Conservation (phyloP, 2,113 vertebrate species). For the Neotragus pygmaeus region DNA sequence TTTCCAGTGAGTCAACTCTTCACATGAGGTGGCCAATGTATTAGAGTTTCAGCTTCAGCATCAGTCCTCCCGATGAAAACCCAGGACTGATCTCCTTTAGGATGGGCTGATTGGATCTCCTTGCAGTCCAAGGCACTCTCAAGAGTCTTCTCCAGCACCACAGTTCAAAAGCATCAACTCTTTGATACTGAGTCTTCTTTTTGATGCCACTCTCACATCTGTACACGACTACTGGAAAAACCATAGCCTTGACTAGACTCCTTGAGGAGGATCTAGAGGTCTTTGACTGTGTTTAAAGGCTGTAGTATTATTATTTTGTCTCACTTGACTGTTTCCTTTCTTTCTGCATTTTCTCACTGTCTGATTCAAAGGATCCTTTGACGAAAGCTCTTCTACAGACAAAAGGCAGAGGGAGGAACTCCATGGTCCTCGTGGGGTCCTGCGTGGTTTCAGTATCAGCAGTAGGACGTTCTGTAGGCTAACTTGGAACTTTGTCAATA, state of each 20-base stretch:
- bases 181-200: not conserved
- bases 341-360: not conserved
- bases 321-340: not conserved
- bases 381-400: not conserved
- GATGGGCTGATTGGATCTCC: not conserved
- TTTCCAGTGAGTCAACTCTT: not conserved
- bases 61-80: not conserved
- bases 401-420: not conserved
- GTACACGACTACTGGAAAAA: fast-evolving
- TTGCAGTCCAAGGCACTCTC: not conserved
- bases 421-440: not conserved
- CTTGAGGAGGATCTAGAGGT: not conserved
- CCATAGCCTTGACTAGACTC: not conserved
- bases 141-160: not conserved
- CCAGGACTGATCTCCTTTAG: not conserved
- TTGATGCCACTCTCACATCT: fast-evolving
- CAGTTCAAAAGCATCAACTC: not conserved
- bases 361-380: not conserved
- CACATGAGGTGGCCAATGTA: fast-evolving
- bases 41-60: not conserved
- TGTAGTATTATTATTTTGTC: not conserved
- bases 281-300: not conserved
- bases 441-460: fast-evolving
- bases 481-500: not conserved
- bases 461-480: fast-evolving